phyloP scores from a whole-genome alignment of 2,888 invertebrate species.

The Brachyptera risi region DNA sequence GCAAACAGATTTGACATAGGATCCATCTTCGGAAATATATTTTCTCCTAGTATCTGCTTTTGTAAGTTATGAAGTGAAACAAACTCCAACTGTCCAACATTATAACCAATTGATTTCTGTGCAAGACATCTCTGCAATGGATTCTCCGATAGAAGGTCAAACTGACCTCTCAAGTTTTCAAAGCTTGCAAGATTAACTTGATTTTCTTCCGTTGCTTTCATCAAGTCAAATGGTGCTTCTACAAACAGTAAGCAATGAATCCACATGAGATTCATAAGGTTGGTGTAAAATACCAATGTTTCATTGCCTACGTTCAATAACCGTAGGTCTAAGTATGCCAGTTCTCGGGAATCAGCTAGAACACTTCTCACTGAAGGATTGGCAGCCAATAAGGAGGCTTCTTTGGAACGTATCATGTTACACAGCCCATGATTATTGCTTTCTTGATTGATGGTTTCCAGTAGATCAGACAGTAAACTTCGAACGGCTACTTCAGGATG shows the following conservation, averaged over 20 bases:
- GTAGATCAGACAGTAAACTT: slow-evolving; percentile 25
- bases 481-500: slow-evolving; percentile 28
- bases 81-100: slow-evolving; percentile 43
- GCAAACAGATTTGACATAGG: neutral
- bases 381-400: slow-evolving; percentile 24
- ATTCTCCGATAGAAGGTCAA: slow-evolving; percentile 31
- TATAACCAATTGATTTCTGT: slow-evolving; percentile 41
- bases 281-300: slow-evolving; percentile 42
- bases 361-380: slow-evolving; percentile 36
- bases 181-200: too few relatives aligned
- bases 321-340: slow-evolving; percentile 40
- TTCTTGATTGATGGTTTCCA: slow-evolving; percentile 10
- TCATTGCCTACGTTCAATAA: slow-evolving; percentile 42
- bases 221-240: slow-evolving; percentile 13
- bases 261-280: slow-evolving; percentile 44
- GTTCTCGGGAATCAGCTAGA: slow-evolving; percentile 38
- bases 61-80: slow-evolving; percentile 42
- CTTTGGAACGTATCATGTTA: neutral
- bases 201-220: neutral
- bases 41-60: slow-evolving; percentile 42
- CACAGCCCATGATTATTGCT: neutral
- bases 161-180: neutral
- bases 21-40: neutral
- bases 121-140: slow-evolving; percentile 20
- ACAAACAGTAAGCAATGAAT: slow-evolving; percentile 40